Conservation (phyloP, 2,113 vertebrate species). For the Passer montanus region DNA sequence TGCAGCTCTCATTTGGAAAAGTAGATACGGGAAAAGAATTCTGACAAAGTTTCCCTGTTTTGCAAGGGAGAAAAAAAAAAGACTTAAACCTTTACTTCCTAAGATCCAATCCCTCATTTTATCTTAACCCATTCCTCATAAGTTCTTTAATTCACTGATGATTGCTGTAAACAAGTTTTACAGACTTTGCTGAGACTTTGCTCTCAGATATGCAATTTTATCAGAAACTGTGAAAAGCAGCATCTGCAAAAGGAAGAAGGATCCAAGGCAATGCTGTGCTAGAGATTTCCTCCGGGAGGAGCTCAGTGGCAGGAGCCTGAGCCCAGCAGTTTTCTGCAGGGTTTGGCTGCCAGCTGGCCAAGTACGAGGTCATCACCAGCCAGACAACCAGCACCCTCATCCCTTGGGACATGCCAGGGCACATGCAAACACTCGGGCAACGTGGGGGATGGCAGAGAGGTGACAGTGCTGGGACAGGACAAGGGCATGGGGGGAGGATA, state of each 20-base stretch:
- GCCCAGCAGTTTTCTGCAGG: neutral
- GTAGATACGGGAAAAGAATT: neutral
- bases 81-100: neutral
- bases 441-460: accelerated
- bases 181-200: neutral
- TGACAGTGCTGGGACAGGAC: neutral
- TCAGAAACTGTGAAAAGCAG: neutral
- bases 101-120: neutral
- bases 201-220: neutral
- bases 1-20: neutral
- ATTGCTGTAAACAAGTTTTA: neutral
- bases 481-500: neutral
- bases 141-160: neutral
- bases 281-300: slow-evolving; percentile 8
- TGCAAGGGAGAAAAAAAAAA: neutral
- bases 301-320: neutral
- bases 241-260: slow-evolving; percentile 5
- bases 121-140: neutral
- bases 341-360: neutral
- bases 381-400: neutral
- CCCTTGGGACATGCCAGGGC: neutral
- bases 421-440: accelerated
- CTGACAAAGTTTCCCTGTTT: neutral
- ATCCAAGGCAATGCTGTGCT: neutral
- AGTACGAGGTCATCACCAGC: neutral